phyloP scores from a whole-genome alignment of 2,888 invertebrate species.

The Eilema griseolum region DNA sequence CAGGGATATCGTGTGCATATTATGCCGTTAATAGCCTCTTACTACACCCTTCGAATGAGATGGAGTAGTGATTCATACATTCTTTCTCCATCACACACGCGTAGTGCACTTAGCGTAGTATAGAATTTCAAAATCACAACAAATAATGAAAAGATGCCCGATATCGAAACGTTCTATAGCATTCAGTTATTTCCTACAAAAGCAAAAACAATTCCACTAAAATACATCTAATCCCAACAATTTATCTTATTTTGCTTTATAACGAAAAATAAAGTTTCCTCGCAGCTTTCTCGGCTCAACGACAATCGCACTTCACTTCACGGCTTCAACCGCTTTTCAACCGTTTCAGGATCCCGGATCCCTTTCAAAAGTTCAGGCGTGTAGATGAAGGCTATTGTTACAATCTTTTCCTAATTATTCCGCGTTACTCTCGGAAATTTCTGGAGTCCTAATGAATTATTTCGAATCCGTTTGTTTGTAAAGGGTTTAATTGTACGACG shows the following conservation, averaged over 20 bases:
- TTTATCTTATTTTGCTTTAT: slow-evolving; percentile 8
- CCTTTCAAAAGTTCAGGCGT: slow-evolving; percentile 31
- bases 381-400: slow-evolving; percentile 44
- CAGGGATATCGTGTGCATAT: no score
- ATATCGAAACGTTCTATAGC: not conserved
- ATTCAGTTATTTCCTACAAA: not conserved
- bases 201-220: slow-evolving; percentile 10
- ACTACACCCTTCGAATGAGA: no score
- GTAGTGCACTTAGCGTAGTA: no score
- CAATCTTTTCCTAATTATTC: slow-evolving; percentile 40
- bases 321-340: slow-evolving; percentile 32
- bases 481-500: not conserved
- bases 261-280: slow-evolving; percentile 17
- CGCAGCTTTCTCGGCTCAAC: slow-evolving; percentile 12
- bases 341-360: slow-evolving; percentile 15
- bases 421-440: slow-evolving; percentile 24
- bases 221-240: slow-evolving; percentile 10
- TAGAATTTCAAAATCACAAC: no score
- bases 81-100: no score
- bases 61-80: no score
- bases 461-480: slow-evolving; percentile 29
- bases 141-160: no score
- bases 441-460: slow-evolving; percentile 34
- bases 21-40: no score
- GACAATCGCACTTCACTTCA: slow-evolving; percentile 26